Evolutionary conservation across 2,113 vertebrate genomes (phyloP), one percentile per base, ranked within the genome.

Genomic region (Taxidea taxus): DNA sequence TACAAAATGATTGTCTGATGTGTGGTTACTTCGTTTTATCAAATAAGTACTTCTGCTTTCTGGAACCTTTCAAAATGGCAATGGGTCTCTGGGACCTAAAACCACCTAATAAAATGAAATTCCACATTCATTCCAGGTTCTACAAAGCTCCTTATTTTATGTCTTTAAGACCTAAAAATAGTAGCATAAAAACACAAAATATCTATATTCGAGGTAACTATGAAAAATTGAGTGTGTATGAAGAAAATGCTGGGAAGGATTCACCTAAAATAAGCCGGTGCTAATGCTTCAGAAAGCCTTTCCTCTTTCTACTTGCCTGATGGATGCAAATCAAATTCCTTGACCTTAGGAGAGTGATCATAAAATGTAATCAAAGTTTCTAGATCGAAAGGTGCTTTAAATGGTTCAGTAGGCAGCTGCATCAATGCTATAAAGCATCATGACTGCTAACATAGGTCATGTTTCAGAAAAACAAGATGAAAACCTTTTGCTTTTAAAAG

Each of bases 291-390:
- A 39, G 94, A 89, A 78, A 92, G 20, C 31, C 12, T 90, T 95
- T 91, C 93, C 86, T 96, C 29, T 96, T 74, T 82, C 37, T 84
- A n/a, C 87, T 97, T 70, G 78, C 47, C 77, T 97, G 88, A 97
- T 91, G 60, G 97, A 98, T 98, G 96, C 83, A 97, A 98, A 98
- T 98, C 97, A 98, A 98, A 95, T 98, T 92, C 85, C 80, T 97
- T 98, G 95, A 97, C 90, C 92, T 98, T 96, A 91, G 27, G 56
- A 96, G 80, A 98, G 96, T 83, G 97, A 97, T 97, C 96, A 98
- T 93, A 98, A 98, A 98, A 98, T 97, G 77, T 87, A 98, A 98
- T 98, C 94, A 97, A 97, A 98, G 91, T 95, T 97, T 97, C 95
- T 96, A 97, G 91, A 58, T 98, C 62, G 72, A 94, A 98, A 96